Evolutionary conservation across 2,113 vertebrate species (phyloP).

Genomic region (Bostrychus sinensis): DNA sequence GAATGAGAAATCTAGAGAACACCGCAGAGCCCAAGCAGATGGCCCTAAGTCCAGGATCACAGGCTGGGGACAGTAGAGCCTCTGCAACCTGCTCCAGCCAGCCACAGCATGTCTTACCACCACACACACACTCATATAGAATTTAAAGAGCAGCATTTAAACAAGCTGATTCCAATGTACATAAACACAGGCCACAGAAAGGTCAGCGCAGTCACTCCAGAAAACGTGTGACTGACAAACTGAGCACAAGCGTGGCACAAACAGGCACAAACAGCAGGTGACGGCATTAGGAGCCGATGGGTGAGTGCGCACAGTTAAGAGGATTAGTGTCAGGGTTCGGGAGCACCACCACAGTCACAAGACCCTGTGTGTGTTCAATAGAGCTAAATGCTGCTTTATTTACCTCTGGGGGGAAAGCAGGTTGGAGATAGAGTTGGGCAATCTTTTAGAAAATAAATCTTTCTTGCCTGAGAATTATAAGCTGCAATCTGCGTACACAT

Average conservation of each 20-base stretch:
- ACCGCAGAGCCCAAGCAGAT: constrained; percentile 61
- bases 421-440: background rate
- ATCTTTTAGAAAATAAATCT: background rate
- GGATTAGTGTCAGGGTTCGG: constrained; percentile 67
- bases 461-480: background rate
- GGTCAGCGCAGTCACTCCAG: background rate
- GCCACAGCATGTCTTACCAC: constrained; percentile 15
- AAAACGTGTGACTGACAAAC: constrained; percentile 16
- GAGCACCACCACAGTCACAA: constrained; percentile 45
- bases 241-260: constrained; percentile 24
- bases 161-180: background rate
- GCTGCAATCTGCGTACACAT: background rate
- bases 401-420: background rate
- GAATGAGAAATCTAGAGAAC: constrained; percentile 22
- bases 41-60: constrained; percentile 59
- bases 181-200: constrained; percentile 3
- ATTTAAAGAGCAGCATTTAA: background rate
- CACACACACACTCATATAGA: constrained; percentile 16
- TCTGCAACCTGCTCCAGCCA: constrained; percentile 46
- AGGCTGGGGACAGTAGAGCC: constrained; percentile 46
- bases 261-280: constrained; percentile 57
- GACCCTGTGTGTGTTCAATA: constrained; percentile 14
- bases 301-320: constrained; percentile 50
- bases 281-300: constrained; percentile 43
- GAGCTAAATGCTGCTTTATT: constrained; percentile 20